phyloP scores from a whole-genome alignment of 2,888 invertebrate species.

The Ichneumon xanthorius region DNA sequence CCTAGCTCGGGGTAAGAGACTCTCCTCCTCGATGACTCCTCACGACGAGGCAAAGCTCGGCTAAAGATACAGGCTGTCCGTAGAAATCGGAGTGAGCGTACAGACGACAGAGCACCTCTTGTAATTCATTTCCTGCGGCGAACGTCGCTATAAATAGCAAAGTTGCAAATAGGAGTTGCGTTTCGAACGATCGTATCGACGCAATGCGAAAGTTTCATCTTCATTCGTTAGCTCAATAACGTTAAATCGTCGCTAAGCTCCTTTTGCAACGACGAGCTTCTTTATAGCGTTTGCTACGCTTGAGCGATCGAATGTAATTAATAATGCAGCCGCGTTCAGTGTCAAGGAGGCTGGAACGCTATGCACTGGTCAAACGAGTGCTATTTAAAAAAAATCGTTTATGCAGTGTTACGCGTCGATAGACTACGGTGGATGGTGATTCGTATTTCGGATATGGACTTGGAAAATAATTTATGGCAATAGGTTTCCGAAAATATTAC shows the following conservation, averaged over 20 bases:
- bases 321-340: background rate
- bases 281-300: background rate
- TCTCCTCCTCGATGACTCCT: conserved; percentile 1
- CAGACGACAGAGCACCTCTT: background rate
- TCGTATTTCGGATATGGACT: too few relatives aligned
- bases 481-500: too few relatives aligned
- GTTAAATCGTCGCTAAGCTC: background rate
- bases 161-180: background rate
- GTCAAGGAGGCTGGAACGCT: too few relatives aligned
- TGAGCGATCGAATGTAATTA: background rate
- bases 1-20: background rate
- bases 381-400: too few relatives aligned
- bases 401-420: background rate
- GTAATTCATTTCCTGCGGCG: background rate
- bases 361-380: too few relatives aligned
- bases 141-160: background rate
- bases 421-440: too few relatives aligned
- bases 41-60: background rate
- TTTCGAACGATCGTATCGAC: background rate
- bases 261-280: background rate
- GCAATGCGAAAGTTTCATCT: background rate
- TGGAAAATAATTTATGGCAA: too few relatives aligned
- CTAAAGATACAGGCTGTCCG: background rate
- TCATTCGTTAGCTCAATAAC: background rate
- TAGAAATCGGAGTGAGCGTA: background rate